A percentile compares a stretch with the other conserved stretches of the same genome.
phyloP scores from a whole-genome alignment of 1,140 invertebrate species.

The Temnothorax nylanderi region DNA sequence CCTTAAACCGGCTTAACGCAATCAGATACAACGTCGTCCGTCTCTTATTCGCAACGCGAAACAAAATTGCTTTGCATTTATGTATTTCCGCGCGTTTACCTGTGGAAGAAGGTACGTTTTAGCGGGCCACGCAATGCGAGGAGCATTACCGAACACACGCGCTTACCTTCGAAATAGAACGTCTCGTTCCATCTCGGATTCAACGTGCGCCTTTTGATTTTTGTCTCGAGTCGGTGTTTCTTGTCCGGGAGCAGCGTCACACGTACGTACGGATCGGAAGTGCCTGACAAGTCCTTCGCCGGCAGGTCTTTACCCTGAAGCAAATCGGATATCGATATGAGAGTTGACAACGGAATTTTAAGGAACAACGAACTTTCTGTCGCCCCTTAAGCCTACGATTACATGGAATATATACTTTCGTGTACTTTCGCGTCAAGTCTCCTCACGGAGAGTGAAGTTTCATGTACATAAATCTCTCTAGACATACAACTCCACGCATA shows the following conservation, averaged over 20 bases:
- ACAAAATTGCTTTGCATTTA: conserved; percentile 3
- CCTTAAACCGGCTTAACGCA: background rate
- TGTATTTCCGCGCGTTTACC: background rate
- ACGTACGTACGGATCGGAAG: conserved; percentile 96
- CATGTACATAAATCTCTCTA: conserved; percentile 18
- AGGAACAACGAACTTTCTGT: background rate
- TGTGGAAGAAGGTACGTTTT: background rate
- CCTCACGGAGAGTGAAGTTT: conserved; percentile 17
- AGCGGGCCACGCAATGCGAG: background rate
- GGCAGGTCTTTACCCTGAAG: conserved; percentile 96
- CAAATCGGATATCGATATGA: background rate
- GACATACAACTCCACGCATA: background rate
- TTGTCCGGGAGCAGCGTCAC: conserved; percentile 98
- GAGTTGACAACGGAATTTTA: conserved; percentile 2
- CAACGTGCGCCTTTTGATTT: conserved; percentile 97
- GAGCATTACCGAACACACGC: background rate
- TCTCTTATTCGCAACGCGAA: background rate
- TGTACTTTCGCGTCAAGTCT: background rate
- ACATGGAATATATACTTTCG: background rate
- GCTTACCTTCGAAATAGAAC: conserved; percentile 97
- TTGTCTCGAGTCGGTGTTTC: conserved; percentile 98
- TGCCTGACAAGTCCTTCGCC: conserved; percentile 97
- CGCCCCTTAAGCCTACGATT: background rate
- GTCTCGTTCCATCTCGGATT: conserved; percentile 99
- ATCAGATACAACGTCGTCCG: conserved; percentile 2